Percentiles rank a stretch among this genome's conserved stretches.
These are phyloP conservation scores for Eriocheir sinensis DNA, from an alignment of 1,140 invertebrate genomes.

Conservation along the genomic window DNA sequence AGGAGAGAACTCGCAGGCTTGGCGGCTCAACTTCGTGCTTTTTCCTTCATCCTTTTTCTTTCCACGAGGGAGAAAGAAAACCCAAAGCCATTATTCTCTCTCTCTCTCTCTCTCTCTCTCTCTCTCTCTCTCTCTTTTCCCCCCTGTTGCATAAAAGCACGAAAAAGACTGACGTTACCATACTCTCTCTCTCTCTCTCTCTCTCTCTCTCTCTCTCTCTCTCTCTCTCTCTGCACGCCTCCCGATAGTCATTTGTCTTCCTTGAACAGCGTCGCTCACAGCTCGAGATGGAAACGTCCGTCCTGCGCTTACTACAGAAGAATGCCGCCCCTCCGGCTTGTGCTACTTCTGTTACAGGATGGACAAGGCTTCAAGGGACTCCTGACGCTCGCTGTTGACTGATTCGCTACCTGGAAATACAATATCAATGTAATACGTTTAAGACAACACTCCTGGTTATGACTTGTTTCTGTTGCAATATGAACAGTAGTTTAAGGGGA, in stretches of 20 bases:
- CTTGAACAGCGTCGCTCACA: not conserved
- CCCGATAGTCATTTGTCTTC: not conserved
- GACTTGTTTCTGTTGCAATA: too few species aligned
- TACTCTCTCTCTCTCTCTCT: not conserved
- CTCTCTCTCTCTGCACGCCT: not conserved
- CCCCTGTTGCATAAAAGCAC: too few species aligned
- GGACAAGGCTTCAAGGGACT: too few species aligned
- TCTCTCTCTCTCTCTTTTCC: not conserved
- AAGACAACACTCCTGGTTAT: too few species aligned
- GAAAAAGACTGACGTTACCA: too few species aligned
- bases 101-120: not conserved
- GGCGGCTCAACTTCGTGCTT: not conserved
- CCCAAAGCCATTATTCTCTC: not conserved
- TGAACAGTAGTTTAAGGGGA: too few species aligned
- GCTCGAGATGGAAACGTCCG: not conserved
- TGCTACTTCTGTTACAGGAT: too few species aligned
- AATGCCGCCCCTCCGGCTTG: too few species aligned
- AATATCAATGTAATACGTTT: too few species aligned
- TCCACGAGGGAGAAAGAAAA: not conserved
- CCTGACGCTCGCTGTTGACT: too few species aligned
- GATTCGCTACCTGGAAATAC: too few species aligned
- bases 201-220: not conserved
- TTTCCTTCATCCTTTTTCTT: not conserved
- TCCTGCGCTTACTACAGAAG: too few species aligned
- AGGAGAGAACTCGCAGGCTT: not conserved